These are phyloP conservation scores for Pangasius mekongensis DNA, from an alignment of 2,797 vertebrate genomes.

Conservation along the genomic window DNA sequence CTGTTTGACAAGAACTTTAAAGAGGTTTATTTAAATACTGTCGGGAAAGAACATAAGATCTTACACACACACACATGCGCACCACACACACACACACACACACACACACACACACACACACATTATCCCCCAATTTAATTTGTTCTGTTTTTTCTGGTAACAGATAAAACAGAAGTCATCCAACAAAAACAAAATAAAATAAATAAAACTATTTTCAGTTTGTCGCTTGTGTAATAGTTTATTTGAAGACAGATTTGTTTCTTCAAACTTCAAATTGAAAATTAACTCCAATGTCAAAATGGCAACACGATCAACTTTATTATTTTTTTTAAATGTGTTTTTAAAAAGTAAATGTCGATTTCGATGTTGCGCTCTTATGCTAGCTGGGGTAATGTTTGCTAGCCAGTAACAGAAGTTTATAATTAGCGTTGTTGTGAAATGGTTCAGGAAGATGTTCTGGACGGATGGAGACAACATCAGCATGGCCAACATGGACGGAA, in stretches of 20 bases:
- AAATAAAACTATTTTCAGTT: background rate
- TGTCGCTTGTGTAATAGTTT: too few species aligned
- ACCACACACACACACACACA: background rate
- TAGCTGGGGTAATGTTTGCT: background rate
- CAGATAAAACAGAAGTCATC: background rate
- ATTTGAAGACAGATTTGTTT: background rate
- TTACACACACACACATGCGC: too few species aligned
- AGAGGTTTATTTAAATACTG: background rate
- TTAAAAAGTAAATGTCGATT: background rate
- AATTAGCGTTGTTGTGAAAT: background rate
- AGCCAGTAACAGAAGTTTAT: background rate
- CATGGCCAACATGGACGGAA: conserved; percentile 93
- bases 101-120: background rate
- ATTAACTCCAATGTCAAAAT: background rate
- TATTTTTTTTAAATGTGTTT: background rate
- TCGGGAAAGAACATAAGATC: background rate
- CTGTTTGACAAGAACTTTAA: background rate
- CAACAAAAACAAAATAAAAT: background rate
- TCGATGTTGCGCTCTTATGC: too few species aligned
- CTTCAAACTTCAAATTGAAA: background rate
- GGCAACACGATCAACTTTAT: background rate
- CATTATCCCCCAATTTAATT: too few species aligned
- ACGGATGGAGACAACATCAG: conserved; percentile 96
- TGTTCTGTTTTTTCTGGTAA: background rate
- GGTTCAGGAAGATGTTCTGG: conserved; percentile 92